Evolutionary conservation across 2,113 vertebrate species (phyloP), one percentile per base, ranked within the genome.

Genomic region (Balaenoptera acutorostrata): DNA sequence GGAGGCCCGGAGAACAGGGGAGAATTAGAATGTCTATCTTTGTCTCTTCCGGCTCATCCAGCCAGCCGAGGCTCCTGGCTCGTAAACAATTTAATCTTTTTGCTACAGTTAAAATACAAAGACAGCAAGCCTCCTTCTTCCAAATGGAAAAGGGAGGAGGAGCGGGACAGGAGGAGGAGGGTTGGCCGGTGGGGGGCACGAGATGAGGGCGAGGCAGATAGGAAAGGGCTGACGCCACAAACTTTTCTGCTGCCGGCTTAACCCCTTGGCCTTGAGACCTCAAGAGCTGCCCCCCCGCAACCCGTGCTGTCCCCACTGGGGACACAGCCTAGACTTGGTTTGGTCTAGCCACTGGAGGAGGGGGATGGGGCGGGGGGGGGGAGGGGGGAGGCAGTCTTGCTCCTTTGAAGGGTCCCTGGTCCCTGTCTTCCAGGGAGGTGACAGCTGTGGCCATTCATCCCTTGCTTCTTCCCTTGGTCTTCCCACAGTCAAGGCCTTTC

Each of bases 71-170:
- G 99, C 99, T 99, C 98, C 97, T 97, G 97, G 99, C 99, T 99
- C 99, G 99, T 99, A 99, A 99, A 99, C 99, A 99, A 99, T 99
- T 99, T 99, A 99, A 99, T 99, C 99, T 99, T 99, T 99, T 99
- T 98, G 99, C 99, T 99, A 99, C 99, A 99, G 99, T 99, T 99
- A 99, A 99, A 99, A 99, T 98, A 99, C 98, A 99, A 99, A 99
- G 98, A 95, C 98, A 98, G 98, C 98, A 98, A 98, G 98, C 98
- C 98, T 98, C 97, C 98, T 98, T 87, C 98, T 97, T 98, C 93
- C 97, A 98, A 98, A 97, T 90, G 13, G n/a, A 98, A 97, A 98
- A 97, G 97, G 98, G 98, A 95, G 97, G 97, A 49, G 89, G 39
- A 29, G 81, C 18, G 71, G 93, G 78, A 66, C 72, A 11, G 74